Evolutionary conservation across 2,113 vertebrate species (phyloP).

Genomic region (Gadus macrocephalus): DNA sequence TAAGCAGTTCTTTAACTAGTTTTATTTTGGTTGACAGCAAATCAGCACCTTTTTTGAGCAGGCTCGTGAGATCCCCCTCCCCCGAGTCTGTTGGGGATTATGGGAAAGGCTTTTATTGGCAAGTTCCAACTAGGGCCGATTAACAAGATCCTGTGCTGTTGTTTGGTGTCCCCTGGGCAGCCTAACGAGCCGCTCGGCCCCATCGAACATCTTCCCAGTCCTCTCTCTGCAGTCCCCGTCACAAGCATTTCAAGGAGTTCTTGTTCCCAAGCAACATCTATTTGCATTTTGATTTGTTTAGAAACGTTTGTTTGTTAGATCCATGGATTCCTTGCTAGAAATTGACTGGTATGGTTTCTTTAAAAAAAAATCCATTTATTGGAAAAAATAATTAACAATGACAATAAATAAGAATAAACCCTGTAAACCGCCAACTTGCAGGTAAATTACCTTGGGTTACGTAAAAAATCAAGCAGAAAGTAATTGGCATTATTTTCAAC

Average conservation of each 20-base stretch:
- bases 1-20: background rate
- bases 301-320: background rate
- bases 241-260: conserved; percentile 3
- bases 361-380: too few relatives aligned
- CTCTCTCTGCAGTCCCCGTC: background rate
- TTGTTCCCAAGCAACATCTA: background rate
- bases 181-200: conserved; percentile 4
- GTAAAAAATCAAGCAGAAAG: too few relatives aligned
- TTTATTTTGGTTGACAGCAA: background rate
- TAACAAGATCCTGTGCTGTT: conserved; percentile 16
- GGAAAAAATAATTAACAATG: too few relatives aligned
- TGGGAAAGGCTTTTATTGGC: background rate
- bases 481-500: too few relatives aligned
- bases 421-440: too few relatives aligned
- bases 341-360: too few relatives aligned
- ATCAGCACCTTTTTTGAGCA: conserved; percentile 5
- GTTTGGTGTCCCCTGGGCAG: conserved; percentile 14
- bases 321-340: too few relatives aligned
- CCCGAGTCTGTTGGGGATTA: background rate
- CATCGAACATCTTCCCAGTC: conserved; percentile 13
- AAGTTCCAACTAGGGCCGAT: conserved; percentile 17
- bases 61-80: background rate
- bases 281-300: background rate
- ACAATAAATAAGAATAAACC: too few relatives aligned
- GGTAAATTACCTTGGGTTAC: too few relatives aligned